phyloP scores from a whole-genome alignment of 2,888 invertebrate genomes.

The Zootermopsis nevadensis region DNA sequence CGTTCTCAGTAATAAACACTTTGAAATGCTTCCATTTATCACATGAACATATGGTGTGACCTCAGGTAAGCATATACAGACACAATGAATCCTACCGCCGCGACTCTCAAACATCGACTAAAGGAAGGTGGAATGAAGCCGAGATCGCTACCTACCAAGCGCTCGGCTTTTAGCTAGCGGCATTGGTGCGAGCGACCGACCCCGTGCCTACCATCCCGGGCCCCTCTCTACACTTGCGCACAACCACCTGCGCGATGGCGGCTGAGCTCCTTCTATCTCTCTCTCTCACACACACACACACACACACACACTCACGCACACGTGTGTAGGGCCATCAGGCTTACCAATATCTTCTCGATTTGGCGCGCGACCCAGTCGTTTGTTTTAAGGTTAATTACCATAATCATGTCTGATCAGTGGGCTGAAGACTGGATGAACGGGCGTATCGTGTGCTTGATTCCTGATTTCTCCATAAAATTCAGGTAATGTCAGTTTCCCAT shows the following conservation, averaged over 20 bases:
- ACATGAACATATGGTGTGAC: constrained; percentile 4
- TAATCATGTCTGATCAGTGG: too few species aligned
- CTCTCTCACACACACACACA: neutral
- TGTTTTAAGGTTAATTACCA: too few species aligned
- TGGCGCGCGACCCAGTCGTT: neutral
- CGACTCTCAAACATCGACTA: constrained; percentile 37
- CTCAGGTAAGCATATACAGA: neutral
- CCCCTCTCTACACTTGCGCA: constrained; percentile 34
- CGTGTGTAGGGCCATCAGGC: constrained; percentile 12
- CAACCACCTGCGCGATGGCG: constrained; percentile 39
- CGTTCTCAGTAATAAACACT: neutral
- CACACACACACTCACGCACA: neutral
- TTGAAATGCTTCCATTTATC: neutral
- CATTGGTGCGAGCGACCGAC: constrained; percentile 6
- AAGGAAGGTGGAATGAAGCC: neutral
- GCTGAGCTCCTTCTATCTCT: too few species aligned
- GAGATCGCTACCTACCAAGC: neutral
- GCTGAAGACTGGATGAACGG: too few species aligned
- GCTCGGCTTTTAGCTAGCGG: constrained; percentile 33
- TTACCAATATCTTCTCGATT: neutral
- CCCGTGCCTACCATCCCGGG: neutral
- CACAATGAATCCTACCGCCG: neutral
- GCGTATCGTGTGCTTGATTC: too few species aligned
- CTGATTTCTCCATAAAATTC: too few species aligned
- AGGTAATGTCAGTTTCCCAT: too few species aligned